These are phyloP conservation scores for Chiroxiphia lanceolata DNA, from an alignment of 2,797 vertebrate species.

Conservation along the genomic window DNA sequence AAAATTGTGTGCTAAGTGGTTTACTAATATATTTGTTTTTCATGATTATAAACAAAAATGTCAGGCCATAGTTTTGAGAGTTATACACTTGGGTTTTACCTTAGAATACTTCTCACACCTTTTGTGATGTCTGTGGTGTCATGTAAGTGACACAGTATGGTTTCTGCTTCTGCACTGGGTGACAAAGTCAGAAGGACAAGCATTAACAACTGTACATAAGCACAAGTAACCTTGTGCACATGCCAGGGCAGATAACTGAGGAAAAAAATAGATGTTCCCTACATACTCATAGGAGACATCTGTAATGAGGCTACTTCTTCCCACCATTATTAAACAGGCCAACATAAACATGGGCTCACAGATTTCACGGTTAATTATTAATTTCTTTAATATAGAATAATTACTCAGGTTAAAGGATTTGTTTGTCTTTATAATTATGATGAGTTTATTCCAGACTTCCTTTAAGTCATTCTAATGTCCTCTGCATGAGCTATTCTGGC, in stretches of 20 bases:
- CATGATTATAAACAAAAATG: background rate
- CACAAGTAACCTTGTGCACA: background rate
- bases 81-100: background rate
- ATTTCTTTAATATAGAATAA: background rate
- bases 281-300: background rate
- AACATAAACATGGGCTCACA: background rate
- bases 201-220: background rate
- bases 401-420: background rate
- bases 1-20: background rate
- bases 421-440: background rate
- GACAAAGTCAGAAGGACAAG: background rate
- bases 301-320: background rate
- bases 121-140: background rate
- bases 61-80: background rate
- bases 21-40: background rate
- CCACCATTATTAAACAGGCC: background rate
- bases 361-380: constrained; percentile 2
- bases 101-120: background rate
- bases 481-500: background rate
- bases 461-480: constrained; percentile 3
- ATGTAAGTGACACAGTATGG: background rate
- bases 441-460: background rate
- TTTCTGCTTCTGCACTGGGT: background rate
- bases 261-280: background rate
- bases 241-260: background rate